Evolutionary conservation across 92 coral and sea anemone genomes (phyloP), one percentile per base, ranked within the genome.

Genomic region (Heliopora coerulea): DNA sequence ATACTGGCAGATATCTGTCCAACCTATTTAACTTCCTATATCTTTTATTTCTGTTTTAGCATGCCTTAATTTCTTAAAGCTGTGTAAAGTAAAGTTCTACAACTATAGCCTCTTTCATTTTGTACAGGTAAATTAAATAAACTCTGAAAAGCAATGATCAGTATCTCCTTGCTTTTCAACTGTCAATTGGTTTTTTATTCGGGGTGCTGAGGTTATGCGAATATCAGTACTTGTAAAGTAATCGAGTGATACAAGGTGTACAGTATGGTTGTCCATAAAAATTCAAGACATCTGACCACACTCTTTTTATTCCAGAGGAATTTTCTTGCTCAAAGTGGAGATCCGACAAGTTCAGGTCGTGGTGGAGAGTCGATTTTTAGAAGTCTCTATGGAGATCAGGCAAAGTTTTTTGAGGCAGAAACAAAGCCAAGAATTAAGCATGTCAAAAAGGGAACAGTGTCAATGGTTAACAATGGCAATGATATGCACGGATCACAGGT

Each of bases 401-500:
- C 99, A 28, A 90, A 73, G 62, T 88, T 78, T 58, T 95, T 95
- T 84, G 96, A 95, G 33, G 96, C 96, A 17, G 99, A 95, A 67
- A 80, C 75, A 21, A 95, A 95, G 79, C 99, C 99, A 44, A 84
- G 95, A 48, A 56, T 95, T 4, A 95, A 95, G 37, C 99, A 95
- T 67, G 81, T 69, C 65, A 86, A 79, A 77, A 88, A 66, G 68
- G 99, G 99, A 9, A 95, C 99, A 57, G 91, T 95, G 50, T 90
- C 99, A 19, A 95, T 95, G 99, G 99, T 91, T 46, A 95, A 95
- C 46, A 88, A 88, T 84, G 99, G 99, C 15, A 87, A 89, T 68
- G 87, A 88, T 56, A 88, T 95, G 89, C 96, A 89, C 65, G 99
- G 99, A 7, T 95, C 99, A 58, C 99, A 95, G 91, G 97, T 92